A percentile compares a stretch with the other conserved stretches of the same genome.
These are phyloP conservation scores for Brachyistius frenatus DNA, from an alignment of 2,113 vertebrate genomes.

Conservation along the genomic window DNA sequence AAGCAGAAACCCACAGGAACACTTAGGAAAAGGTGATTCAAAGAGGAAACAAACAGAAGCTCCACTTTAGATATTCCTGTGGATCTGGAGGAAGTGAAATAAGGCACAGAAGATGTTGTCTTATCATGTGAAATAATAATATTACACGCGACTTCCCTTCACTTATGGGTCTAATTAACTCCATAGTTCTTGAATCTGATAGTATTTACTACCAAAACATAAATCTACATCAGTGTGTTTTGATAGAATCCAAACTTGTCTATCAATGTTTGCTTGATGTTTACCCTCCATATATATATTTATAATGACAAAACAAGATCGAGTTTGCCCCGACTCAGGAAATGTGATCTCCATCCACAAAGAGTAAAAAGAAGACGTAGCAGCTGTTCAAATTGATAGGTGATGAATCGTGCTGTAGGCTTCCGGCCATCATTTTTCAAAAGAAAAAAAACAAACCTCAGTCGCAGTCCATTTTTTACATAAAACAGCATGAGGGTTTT, in stretches of 20 bases:
- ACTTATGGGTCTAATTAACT: background rate
- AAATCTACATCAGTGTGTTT: background rate
- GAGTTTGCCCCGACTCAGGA: conserved; percentile 23
- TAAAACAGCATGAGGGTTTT: conserved; percentile 71
- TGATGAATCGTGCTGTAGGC: conserved; percentile 67
- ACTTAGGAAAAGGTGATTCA: conserved; percentile 76
- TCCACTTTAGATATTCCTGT: conserved; percentile 57
- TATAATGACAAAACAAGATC: conserved; percentile 33
- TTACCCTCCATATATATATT: background rate
- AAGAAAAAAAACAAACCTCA: conserved; percentile 55
- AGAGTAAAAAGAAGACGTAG: conserved; percentile 56
- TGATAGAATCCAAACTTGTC: background rate
- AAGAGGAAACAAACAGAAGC: conserved; percentile 73
- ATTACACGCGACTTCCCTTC: background rate
- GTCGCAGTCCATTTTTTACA: conserved; percentile 75
- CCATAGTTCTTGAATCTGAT: no score
- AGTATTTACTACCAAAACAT: background rate
- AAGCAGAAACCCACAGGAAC: conserved; percentile 78
- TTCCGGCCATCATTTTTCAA: conserved; percentile 69
- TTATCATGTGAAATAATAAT: background rate
- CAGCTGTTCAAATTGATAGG: conserved; percentile 69
- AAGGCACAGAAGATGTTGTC: background rate
- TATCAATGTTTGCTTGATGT: conserved; percentile 6
- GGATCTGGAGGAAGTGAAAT: conserved; percentile 30
- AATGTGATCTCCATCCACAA: conserved; percentile 49